Evolutionary conservation across 2,797 vertebrate species (phyloP).

Genomic region (Sebastolobus altivelis): DNA sequence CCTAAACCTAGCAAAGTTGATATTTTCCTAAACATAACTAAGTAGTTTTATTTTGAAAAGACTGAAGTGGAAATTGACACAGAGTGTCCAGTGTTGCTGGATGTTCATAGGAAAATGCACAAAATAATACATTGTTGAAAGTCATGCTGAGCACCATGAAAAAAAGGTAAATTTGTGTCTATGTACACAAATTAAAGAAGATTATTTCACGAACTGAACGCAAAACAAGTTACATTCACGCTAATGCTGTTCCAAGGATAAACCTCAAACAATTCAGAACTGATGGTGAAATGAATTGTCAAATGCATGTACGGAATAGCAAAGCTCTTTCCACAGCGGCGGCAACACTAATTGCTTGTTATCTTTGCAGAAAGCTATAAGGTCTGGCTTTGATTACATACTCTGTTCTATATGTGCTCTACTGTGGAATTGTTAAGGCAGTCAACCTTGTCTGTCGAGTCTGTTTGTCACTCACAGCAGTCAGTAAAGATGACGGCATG

Average conservation of each 20-base stretch:
- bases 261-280: constrained; percentile 37
- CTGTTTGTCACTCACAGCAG: constrained; percentile 53
- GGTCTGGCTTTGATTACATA: constrained; percentile 56
- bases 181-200: not conserved
- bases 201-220: too few relatives aligned
- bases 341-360: constrained; percentile 60
- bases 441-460: constrained; percentile 55
- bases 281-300: constrained; percentile 29
- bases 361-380: constrained; percentile 44
- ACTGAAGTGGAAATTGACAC: too few relatives aligned
- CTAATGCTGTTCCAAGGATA: constrained; percentile 1
- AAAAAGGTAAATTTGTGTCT: not conserved
- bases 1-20: too few relatives aligned
- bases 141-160: too few relatives aligned
- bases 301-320: constrained; percentile 16
- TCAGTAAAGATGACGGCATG: constrained; percentile 51
- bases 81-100: too few relatives aligned
- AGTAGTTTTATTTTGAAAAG: too few relatives aligned
- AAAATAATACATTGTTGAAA: too few relatives aligned
- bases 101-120: too few relatives aligned
- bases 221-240: not conserved
- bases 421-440: constrained; percentile 32
- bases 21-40: too few relatives aligned
- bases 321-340: not conserved
- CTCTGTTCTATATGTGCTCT: constrained; percentile 25